These are phyloP conservation scores for Thecophora atra DNA, from an alignment of 2,888 invertebrate genomes.

Conservation along the genomic window DNA sequence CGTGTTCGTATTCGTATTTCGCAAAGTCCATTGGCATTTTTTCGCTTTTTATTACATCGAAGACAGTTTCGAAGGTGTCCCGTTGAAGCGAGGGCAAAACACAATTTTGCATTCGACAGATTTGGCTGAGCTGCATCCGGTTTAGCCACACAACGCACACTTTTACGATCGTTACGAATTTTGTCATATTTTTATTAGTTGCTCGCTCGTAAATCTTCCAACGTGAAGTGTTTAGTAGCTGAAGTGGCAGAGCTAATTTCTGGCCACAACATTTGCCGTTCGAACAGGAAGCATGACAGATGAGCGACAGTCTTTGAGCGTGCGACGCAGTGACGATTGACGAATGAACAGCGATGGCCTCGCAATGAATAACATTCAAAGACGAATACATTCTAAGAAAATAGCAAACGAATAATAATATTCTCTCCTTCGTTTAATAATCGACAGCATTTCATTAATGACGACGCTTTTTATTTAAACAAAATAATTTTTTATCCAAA, in stretches of 20 bases:
- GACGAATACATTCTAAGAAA: background rate
- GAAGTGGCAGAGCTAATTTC: constrained; percentile 19
- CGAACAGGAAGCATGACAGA: background rate
- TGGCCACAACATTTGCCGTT: background rate
- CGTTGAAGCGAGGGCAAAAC: background rate
- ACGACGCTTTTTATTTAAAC: too few species aligned
- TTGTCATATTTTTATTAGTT: constrained; percentile 33
- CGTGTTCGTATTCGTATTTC: too few species aligned
- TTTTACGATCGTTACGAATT: constrained; percentile 37
- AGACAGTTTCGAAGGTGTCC: background rate
- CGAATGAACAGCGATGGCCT: background rate
- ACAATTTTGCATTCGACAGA: background rate
- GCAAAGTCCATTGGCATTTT: background rate
- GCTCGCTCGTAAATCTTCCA: constrained; percentile 30
- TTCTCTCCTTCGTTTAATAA: too few species aligned
- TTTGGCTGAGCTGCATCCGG: constrained; percentile 27
- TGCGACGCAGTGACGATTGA: background rate
- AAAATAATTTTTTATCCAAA: too few species aligned
- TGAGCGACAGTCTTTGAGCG: background rate
- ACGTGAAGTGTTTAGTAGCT: constrained; percentile 9
- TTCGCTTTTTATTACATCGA: background rate
- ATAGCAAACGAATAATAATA: too few species aligned
- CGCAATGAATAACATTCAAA: background rate
- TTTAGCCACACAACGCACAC: constrained; percentile 32
- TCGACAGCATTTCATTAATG: too few species aligned